These are phyloP conservation scores for Hydrotaea cyrtoneurina DNA, from an alignment of 2,888 invertebrate genomes.

Conservation along the genomic window DNA sequence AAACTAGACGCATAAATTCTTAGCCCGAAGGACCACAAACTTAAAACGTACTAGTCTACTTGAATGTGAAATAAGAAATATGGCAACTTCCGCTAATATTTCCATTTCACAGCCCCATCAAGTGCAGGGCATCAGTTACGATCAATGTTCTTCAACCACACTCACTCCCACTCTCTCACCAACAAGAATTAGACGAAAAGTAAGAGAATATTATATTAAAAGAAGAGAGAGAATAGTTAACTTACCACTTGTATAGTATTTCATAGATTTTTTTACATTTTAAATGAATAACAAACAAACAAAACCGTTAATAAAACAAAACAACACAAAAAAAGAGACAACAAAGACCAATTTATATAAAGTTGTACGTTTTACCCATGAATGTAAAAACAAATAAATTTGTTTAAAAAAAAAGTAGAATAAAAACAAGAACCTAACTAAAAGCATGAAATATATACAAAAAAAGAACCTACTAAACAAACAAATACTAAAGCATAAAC, in stretches of 20 bases:
- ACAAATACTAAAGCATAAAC: constrained; percentile 25
- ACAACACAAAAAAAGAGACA: constrained; percentile 46
- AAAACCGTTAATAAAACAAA: constrained; percentile 25
- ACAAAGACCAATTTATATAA: constrained; percentile 70
- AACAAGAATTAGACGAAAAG: background rate
- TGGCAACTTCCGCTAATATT: no score
- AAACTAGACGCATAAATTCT: no score
- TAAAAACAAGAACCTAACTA: constrained; percentile 45
- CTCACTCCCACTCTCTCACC: background rate
- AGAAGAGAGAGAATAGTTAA: constrained; percentile 39
- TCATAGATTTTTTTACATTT: constrained; percentile 63
- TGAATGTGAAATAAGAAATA: no score
- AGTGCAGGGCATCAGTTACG: no score
- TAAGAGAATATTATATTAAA: constrained; percentile 16
- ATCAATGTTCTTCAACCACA: background rate
- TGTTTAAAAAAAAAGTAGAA: constrained; percentile 31
- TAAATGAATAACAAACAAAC: constrained; percentile 33
- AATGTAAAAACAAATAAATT: constrained; percentile 38
- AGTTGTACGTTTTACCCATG: constrained; percentile 66
- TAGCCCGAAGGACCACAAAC: no score
- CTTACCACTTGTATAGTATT: constrained; percentile 63
- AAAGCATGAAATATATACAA: constrained; percentile 43
- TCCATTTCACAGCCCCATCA: no score
- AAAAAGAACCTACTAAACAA: constrained; percentile 42
- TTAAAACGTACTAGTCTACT: no score